phyloP scores from a whole-genome alignment of 2,888 invertebrate species.

The Thecophora atra region DNA sequence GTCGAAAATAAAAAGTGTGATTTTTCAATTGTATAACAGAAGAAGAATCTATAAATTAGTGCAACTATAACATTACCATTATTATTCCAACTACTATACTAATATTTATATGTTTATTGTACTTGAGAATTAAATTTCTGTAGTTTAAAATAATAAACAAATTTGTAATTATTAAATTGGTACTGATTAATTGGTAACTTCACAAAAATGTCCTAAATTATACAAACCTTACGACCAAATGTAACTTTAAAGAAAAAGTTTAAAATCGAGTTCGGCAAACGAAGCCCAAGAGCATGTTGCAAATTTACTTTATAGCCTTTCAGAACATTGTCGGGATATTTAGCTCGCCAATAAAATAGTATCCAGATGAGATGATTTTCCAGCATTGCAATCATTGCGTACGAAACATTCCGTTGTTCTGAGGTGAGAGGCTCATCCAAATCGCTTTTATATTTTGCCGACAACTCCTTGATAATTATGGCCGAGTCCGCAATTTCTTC shows the following conservation, averaged over 20 bases:
- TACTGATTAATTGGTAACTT: too few relatives aligned
- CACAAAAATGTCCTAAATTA: too few relatives aligned
- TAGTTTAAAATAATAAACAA: too few relatives aligned
- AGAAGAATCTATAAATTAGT: too few relatives aligned
- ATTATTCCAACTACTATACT: too few relatives aligned
- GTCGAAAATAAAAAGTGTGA: too few relatives aligned
- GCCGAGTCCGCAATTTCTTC: slow-evolving; percentile 93
- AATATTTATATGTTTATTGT: too few relatives aligned
- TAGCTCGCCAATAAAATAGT: slow-evolving; percentile 90
- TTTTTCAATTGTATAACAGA: too few relatives aligned
- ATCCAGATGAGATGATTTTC: slow-evolving; percentile 95
- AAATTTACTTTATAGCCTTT: slow-evolving; percentile 92
- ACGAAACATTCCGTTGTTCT: slow-evolving; percentile 87
- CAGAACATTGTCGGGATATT: slow-evolving; percentile 87
- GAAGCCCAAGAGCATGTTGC: slow-evolving; percentile 86
- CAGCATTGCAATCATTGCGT: slow-evolving; percentile 94
- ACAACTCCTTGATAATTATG: slow-evolving; percentile 87
- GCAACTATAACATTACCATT: too few relatives aligned
- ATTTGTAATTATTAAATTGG: too few relatives aligned
- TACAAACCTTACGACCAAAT: slow-evolving; percentile 80
- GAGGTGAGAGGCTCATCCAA: slow-evolving; percentile 82
- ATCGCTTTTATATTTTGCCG: slow-evolving; percentile 83
- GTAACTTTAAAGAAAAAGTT: slow-evolving; percentile 91
- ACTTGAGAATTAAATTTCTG: too few relatives aligned
- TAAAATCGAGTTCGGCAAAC: slow-evolving; percentile 86